phyloP scores from a whole-genome alignment of 2,113 vertebrate genomes.

The Ia io region DNA sequence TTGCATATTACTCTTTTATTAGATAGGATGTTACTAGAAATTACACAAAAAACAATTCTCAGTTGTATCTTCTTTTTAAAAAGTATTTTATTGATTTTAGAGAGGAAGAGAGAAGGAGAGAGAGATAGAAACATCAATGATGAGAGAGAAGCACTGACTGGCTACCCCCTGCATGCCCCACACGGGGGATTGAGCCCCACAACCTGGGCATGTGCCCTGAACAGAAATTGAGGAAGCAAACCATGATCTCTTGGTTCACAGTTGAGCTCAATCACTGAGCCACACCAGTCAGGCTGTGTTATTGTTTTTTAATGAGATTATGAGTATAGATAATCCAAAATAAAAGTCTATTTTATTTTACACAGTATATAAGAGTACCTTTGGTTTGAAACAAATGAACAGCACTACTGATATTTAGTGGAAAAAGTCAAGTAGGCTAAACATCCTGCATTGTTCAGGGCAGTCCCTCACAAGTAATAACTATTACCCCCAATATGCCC shows the following conservation, averaged over 20 bases:
- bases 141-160: no score
- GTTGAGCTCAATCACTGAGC: no score
- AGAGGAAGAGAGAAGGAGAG: no score
- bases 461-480: neutral
- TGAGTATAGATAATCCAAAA: neutral
- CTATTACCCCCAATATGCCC: neutral
- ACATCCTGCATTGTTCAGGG: neutral
- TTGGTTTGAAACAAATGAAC: neutral
- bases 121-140: no score
- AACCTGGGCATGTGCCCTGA: no score
- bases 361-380: neutral
- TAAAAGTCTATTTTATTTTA: neutral
- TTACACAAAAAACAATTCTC: neutral
- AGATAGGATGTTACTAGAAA: neutral
- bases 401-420: neutral
- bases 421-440: neutral
- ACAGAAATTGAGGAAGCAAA: no score
- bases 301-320: neutral
- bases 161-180: no score
- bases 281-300: no score
- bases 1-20: no score
- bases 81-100: no score
- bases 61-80: neutral
- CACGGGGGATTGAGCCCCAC: no score
- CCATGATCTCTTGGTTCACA: no score